Conservation (phyloP, 1,140 invertebrate species). For the Ips nitidus region DNA sequence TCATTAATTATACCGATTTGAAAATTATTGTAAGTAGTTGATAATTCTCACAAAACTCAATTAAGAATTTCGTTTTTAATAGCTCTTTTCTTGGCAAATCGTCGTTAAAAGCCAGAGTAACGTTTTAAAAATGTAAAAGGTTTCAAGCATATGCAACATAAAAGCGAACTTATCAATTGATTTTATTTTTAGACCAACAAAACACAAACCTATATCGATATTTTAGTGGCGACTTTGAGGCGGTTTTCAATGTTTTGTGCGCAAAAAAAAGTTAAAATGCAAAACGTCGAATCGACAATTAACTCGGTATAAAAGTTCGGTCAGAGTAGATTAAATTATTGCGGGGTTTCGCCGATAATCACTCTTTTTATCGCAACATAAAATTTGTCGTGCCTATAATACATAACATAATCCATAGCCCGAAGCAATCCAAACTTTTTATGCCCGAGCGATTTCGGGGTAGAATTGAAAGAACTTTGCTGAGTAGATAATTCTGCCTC, state of each 20-base stretch:
- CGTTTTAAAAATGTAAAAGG: not conserved
- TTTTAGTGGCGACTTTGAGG: not conserved
- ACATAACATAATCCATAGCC: slow-evolving; percentile 28
- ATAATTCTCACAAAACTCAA: too few relatives aligned
- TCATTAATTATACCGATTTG: too few relatives aligned
- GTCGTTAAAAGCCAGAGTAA: not conserved
- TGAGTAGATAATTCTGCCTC: slow-evolving; percentile 30
- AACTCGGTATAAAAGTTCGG: slow-evolving; percentile 4
- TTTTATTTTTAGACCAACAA: not conserved
- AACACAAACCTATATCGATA: not conserved
- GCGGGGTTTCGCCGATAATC: slow-evolving; percentile 19
- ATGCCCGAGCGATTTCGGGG: slow-evolving; percentile 20
- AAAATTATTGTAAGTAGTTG: too few relatives aligned
- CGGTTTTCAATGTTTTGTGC: not conserved
- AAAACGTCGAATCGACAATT: not conserved
- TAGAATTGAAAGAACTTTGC: slow-evolving; percentile 31
- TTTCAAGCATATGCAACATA: not conserved
- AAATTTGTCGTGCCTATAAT: slow-evolving; percentile 31
- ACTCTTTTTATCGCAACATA: slow-evolving; percentile 26
- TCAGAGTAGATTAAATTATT: not conserved
- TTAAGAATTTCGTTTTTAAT: too few relatives aligned
- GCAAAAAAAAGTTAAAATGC: not conserved
- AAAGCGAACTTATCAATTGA: not conserved
- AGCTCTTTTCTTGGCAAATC: too few relatives aligned
- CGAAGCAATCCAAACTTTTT: slow-evolving; percentile 19